These are phyloP conservation scores for Rousettus leschenaultii DNA, from an alignment of 2,113 vertebrate genomes.

Conservation along the genomic window DNA sequence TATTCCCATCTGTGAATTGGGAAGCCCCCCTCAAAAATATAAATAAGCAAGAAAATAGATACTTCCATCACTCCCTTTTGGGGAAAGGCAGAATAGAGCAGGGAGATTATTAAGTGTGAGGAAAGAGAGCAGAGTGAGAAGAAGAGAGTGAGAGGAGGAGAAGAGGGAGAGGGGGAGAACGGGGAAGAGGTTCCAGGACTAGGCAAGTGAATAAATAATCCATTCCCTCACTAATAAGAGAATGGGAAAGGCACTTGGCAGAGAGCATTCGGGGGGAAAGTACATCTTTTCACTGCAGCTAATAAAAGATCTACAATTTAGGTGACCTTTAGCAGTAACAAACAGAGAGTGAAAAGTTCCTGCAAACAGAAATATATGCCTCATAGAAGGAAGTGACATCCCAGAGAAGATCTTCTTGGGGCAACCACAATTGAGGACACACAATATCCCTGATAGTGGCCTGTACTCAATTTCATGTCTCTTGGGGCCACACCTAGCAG, in stretches of 20 bases:
- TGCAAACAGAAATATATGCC: conserved; percentile 56
- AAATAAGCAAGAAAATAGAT: neutral
- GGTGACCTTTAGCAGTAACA: conserved; percentile 52
- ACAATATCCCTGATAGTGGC: neutral
- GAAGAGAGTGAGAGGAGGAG: neutral
- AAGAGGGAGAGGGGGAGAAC: too few relatives aligned
- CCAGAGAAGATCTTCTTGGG: neutral
- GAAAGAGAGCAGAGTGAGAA: neutral
- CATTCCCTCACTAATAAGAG: conserved; percentile 46
- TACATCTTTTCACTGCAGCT: conserved; percentile 5
- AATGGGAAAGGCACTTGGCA: conserved; percentile 51
- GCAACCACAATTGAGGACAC: neutral
- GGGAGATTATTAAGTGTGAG: neutral
- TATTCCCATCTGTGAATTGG: neutral
- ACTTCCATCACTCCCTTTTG: neutral
- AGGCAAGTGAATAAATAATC: conserved; percentile 35
- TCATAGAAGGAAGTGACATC: conserved; percentile 43
- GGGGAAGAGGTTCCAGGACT: neutral
- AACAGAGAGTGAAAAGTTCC: conserved; percentile 43
- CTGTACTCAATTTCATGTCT: neutral
- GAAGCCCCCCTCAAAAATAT: neutral
- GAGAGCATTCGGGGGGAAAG: conserved; percentile 41
- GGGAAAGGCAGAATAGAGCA: neutral
- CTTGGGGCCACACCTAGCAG: neutral
- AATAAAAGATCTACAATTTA: conserved; percentile 58